Evolutionary conservation across 2,888 invertebrate species (phyloP).

Genomic region (Dichetophora obliterata): DNA sequence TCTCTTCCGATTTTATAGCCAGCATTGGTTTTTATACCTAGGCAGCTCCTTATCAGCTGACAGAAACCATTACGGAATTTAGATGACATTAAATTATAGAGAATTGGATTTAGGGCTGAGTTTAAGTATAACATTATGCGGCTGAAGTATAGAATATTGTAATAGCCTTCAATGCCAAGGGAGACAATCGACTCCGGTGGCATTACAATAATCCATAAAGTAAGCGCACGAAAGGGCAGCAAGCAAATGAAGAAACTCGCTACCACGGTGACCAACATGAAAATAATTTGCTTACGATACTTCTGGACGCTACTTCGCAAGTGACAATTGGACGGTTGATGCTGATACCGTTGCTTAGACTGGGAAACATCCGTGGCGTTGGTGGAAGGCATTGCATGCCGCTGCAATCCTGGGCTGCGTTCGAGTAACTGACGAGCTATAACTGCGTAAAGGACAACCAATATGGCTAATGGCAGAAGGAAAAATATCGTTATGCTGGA

Average conservation of each 20-base stretch:
- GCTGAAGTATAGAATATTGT: slow-evolving; percentile 86
- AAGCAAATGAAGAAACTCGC: slow-evolving; percentile 91
- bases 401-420: slow-evolving; percentile 53
- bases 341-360: slow-evolving; percentile 46
- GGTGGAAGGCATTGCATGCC: slow-evolving; percentile 41
- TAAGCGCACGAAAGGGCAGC: slow-evolving; percentile 89
- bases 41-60: slow-evolving; percentile 73
- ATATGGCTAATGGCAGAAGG: slow-evolving; percentile 83
- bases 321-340: slow-evolving; percentile 54
- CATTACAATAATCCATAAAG: slow-evolving; percentile 87
- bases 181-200: slow-evolving; percentile 77
- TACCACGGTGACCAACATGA: slow-evolving; percentile 92
- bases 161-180: slow-evolving; percentile 85
- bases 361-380: neutral
- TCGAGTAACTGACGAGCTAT: slow-evolving; percentile 89
- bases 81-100: slow-evolving; percentile 92
- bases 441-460: slow-evolving; percentile 85
- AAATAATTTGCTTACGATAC: slow-evolving; percentile 85
- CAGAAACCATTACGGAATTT: slow-evolving; percentile 89
- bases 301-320: slow-evolving; percentile 73
- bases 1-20: slow-evolving; percentile 31
- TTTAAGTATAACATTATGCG: slow-evolving; percentile 91
- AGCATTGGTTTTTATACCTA: slow-evolving; percentile 20
- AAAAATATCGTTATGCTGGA: slow-evolving; percentile 87
- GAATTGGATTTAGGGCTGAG: slow-evolving; percentile 90